These are phyloP conservation scores for Leptodactylus fuscus DNA, from an alignment of 2,113 vertebrate species.

Conservation along the genomic window DNA sequence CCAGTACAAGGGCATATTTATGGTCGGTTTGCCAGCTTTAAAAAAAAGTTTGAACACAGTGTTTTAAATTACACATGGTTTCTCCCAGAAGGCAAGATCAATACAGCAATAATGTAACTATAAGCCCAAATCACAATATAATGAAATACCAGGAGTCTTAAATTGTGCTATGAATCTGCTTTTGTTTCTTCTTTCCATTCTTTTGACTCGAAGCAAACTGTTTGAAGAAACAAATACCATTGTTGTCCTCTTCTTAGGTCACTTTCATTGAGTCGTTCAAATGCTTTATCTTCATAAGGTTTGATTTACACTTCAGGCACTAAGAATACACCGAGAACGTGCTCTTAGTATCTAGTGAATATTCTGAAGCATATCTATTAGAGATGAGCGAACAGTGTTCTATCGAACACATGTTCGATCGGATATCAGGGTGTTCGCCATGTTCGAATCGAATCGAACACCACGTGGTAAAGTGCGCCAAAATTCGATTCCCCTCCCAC, in stretches of 20 bases:
- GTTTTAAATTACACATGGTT: conserved; percentile 15
- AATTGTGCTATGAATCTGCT: neutral
- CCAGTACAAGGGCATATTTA: neutral
- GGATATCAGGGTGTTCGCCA: no score
- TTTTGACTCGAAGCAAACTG: neutral
- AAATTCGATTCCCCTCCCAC: no score
- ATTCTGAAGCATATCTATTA: neutral
- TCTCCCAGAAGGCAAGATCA: neutral
- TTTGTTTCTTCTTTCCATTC: neutral
- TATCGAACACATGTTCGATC: no score
- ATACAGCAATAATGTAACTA: conserved; percentile 14
- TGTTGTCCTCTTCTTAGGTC: neutral
- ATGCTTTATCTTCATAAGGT: neutral
- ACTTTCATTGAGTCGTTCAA: neutral
- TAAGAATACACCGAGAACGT: neutral
- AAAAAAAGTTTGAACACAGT: neutral
- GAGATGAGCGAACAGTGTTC: no score
- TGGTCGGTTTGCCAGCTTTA: neutral
- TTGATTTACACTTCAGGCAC: neutral
- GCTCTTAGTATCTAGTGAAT: neutral
- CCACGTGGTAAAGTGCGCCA: no score
- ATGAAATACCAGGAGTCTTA: neutral
- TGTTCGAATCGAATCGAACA: no score
- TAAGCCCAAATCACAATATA: conserved; percentile 9
- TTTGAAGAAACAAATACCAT: neutral